A percentile compares a stretch with the other conserved stretches of the same genome.
These are phyloP conservation scores for Stenodema calcarata DNA, from an alignment of 2,888 invertebrate genomes.

Conservation along the genomic window DNA sequence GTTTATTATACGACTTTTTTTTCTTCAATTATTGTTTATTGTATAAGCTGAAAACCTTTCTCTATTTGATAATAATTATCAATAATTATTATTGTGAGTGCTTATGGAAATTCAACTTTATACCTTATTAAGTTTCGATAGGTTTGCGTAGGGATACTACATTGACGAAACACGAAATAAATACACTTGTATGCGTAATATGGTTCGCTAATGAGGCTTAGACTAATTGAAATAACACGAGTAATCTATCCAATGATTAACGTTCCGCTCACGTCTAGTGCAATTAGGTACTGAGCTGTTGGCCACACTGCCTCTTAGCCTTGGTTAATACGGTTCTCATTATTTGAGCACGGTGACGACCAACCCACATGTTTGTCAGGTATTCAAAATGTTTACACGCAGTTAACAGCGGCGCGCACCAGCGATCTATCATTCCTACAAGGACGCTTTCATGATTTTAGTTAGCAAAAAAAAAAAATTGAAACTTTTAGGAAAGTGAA, in stretches of 20 bases:
- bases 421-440: not conserved
- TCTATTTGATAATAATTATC: too few relatives aligned
- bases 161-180: too few relatives aligned
- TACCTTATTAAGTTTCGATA: too few relatives aligned
- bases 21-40: too few relatives aligned
- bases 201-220: not conserved
- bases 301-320: not conserved
- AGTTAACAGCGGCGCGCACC: not conserved
- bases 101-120: too few relatives aligned
- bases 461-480: not conserved
- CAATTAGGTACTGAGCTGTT: not conserved
- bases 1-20: too few relatives aligned
- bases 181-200: too few relatives aligned
- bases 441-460: not conserved
- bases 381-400: not conserved
- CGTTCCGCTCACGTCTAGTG: not conserved
- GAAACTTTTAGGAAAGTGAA: too few relatives aligned
- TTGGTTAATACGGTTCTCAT: not conserved
- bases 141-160: too few relatives aligned
- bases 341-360: not conserved
- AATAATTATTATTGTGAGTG: too few relatives aligned
- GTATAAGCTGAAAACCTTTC: too few relatives aligned
- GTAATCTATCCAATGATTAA: not conserved
- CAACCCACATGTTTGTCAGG: not conserved
- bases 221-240: not conserved